Evolutionary conservation across 92 coral and sea anemone genomes (phyloP).

Genomic region (Palythoa grandis): DNA sequence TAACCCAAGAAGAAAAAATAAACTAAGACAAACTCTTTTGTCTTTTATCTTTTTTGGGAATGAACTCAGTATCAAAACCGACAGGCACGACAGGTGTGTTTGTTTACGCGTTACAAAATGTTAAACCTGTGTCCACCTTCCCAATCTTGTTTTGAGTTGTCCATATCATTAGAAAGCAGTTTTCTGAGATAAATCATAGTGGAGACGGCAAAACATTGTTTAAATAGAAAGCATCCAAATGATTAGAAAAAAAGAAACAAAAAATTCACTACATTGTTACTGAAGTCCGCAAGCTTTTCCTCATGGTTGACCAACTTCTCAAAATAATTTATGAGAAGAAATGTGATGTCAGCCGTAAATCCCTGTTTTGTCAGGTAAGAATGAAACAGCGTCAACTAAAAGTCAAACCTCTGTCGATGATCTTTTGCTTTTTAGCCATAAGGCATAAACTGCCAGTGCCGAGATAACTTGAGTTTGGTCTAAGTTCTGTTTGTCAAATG

Average conservation of each 20-base stretch:
- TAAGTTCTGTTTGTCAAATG: neutral
- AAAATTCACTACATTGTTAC: neutral
- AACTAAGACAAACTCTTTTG: too few relatives aligned
- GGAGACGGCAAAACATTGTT: neutral
- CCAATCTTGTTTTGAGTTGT: neutral
- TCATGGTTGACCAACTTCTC: neutral
- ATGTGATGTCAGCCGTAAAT: slow-evolving; percentile 38
- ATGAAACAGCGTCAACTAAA: neutral
- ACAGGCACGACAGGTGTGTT: neutral
- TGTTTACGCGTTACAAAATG: neutral
- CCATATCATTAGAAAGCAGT: neutral
- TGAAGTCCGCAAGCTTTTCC: neutral
- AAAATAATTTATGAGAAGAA: slow-evolving; percentile 35
- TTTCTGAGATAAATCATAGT: neutral
- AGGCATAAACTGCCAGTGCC: neutral
- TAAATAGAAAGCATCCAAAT: too few relatives aligned
- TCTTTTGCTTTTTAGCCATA: neutral
- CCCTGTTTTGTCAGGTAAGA: slow-evolving; percentile 19
- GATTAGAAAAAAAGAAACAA: neutral
- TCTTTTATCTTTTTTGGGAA: neutral
- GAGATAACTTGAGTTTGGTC: neutral
- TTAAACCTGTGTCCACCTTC: neutral
- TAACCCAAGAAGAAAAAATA: too few relatives aligned
- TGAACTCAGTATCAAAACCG: neutral
- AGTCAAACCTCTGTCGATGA: neutral